Conservation (phyloP, 2,113 vertebrate genomes). For the Corapipo altera region DNA sequence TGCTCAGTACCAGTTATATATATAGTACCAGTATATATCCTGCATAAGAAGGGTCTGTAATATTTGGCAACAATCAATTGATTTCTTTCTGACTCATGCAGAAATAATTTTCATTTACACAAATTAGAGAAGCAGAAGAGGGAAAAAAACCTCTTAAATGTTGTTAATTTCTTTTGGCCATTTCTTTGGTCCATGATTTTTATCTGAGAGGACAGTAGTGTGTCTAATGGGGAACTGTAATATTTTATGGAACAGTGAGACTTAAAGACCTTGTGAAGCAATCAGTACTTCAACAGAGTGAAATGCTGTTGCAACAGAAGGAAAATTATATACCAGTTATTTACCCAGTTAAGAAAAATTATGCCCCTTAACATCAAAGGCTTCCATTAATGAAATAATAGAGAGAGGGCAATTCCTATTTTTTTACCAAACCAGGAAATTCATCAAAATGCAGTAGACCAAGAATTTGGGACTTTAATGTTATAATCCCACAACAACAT, state of each 20-base stretch:
- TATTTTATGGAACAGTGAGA: constrained; percentile 7
- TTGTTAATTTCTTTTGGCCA: constrained; percentile 42
- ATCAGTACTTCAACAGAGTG: constrained; percentile 32
- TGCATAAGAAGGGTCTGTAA: neutral
- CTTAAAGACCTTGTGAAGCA: constrained; percentile 21
- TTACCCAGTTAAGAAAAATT: constrained; percentile 29
- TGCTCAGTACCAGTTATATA: neutral
- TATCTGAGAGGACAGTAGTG: neutral
- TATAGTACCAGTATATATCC: neutral
- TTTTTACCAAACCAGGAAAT: neutral
- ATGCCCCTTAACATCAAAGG: constrained; percentile 32
- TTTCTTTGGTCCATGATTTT: constrained; percentile 45
- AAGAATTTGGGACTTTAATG: neutral
- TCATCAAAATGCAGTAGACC: neutral
- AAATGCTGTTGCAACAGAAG: constrained; percentile 17
- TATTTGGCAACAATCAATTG: neutral
- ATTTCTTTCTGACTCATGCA: neutral
- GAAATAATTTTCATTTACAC: constrained; percentile 32
- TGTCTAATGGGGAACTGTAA: constrained; percentile 21
- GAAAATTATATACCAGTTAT: constrained; percentile 43
- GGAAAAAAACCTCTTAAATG: neutral
- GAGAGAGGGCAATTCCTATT: neutral
- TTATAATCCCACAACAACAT: neutral
- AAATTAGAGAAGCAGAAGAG: neutral
- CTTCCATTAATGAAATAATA: constrained; percentile 20